Evolutionary conservation across 2,888 invertebrate genomes (phyloP), one percentile per base, ranked within the genome.

Genomic region (Salticus scenicus): DNA sequence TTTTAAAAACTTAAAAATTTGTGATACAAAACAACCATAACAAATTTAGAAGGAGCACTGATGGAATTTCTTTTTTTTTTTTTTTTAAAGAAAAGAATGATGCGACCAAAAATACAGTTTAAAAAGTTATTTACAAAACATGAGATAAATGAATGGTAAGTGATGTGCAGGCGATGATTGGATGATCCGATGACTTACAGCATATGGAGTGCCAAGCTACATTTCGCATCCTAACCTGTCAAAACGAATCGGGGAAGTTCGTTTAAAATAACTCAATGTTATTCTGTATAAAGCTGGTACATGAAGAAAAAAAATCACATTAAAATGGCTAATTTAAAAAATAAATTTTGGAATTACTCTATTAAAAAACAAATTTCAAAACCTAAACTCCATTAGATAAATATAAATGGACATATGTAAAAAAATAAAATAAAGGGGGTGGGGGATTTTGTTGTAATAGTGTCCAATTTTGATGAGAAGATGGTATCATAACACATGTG

Each of bases 151-250:
- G 78, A 77, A 77, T 86, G 75, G n/a, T n/a, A 51, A 47, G 75
- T 80, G 87, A 75, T 51, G 86, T 86, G 81, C 81, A 77, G 76
- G 69, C 81, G 77, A 81, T n/a, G n/a, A n/a, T n/a, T n/a, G n/a
- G n/a, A n/a, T n/a, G n/a, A n/a, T n/a, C n/a, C 73, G 87, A 87
- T 87, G 87, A 82, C 82, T 78, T 87, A 73, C 82, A 87, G 81
- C 81, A 82, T 82, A 82, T 86, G 85, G 73, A 72, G 76, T 81
- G 80, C 86, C 82, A 81, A 82, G 81, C 82, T 78, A 78, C 67
- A 24, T 69, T n/a, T n/a, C n/a, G n/a, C n/a, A 73, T 74, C 80
- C 80, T 80, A n/a, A 80, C 80, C 80, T 80, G 80, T 57, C n/a
- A 74, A 80, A 47, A 30, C 79, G 66, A 72, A 66, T 79, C 79